Evolutionary conservation across 1,140 invertebrate species (phyloP), one percentile per base, ranked within the genome.

Genomic region (Lepidurus apus): DNA sequence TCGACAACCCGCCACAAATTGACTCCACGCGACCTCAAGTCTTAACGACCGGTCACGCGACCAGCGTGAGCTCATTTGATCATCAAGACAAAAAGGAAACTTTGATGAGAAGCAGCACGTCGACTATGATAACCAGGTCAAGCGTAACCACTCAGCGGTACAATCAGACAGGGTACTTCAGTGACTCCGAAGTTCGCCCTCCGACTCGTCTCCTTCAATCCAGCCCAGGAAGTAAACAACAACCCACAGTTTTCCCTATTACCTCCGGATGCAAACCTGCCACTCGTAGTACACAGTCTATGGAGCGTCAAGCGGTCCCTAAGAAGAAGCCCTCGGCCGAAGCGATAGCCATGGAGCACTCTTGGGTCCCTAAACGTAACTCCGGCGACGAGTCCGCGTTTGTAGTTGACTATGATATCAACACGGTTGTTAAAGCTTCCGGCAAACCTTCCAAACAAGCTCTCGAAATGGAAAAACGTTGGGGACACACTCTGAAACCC

Each of bases 301-400:
- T 65, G 53, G 53, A 65, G 1, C 53, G 53, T 17, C 53, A 65
- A 7, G 53, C 53, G 17, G 53, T 65, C 53, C 53, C 53, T 65
- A 9, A 21, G 53, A 42, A 47, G 65, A 45, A 65, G 26, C 78
- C 83, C 8, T 89, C 89, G 1, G 86, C 87, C 0, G 89, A 90
- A 82, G 89, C 84, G 3, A 80, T 90, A 76, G 85, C 87, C 21
- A 90, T 90, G 89, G 89, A 91, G 78, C 90, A 89, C 82, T 83
- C 89, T 0, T 90, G 90, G 84, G 78, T 84, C n/a, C 75, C 80
- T 34, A 82, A 81, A 77, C 42, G 80, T 26, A 42, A 78, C 24
- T 45, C 34, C 9, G 11, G 24, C 11, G 74, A 73, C 43, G 10
- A 79, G 2, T 24, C 42, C 74, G 53, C 43, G 0, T 9, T 45